Evolutionary conservation across 2,113 vertebrate genomes (phyloP).

Genomic region (Vulpes ferrilata): DNA sequence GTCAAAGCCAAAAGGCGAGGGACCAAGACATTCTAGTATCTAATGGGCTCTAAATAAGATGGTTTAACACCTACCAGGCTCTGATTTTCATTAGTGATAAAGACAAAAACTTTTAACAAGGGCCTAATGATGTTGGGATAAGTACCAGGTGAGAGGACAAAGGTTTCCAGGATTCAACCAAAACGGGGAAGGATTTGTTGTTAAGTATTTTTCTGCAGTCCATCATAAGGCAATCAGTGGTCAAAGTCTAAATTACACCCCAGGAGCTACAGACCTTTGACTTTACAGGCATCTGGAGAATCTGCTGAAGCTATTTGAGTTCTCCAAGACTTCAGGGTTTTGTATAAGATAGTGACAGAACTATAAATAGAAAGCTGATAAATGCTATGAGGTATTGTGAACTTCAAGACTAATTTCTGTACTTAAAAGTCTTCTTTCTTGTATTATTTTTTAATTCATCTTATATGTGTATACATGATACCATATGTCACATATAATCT

Average conservation of each 20-base stretch:
- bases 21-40: conserved; percentile 57
- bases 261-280: conserved; percentile 55
- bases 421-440: conserved; percentile 57
- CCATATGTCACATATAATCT: conserved; percentile 24
- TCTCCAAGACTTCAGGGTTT: conserved; percentile 50
- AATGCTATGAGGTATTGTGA: neutral
- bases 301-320: conserved; percentile 50
- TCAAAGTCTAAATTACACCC: conserved; percentile 2
- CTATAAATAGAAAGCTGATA: conserved; percentile 70
- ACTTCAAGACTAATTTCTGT: conserved; percentile 52
- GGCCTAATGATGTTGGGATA: neutral
- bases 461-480: conserved; percentile 23
- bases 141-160: neutral
- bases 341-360: neutral
- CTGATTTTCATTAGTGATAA: conserved; percentile 1
- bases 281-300: conserved; percentile 10
- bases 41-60: conserved; percentile 5
- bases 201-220: conserved; percentile 6
- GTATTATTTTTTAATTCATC: conserved; percentile 19
- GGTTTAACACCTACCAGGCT: neutral
- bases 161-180: neutral
- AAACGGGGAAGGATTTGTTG: neutral
- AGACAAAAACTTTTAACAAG: neutral
- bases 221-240: neutral
- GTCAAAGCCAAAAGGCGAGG: conserved; percentile 53